Base-by-base conservation (phyloP, 53 echinoderm and acorn worm genomes). In the Antedon mediterranea region DNA sequence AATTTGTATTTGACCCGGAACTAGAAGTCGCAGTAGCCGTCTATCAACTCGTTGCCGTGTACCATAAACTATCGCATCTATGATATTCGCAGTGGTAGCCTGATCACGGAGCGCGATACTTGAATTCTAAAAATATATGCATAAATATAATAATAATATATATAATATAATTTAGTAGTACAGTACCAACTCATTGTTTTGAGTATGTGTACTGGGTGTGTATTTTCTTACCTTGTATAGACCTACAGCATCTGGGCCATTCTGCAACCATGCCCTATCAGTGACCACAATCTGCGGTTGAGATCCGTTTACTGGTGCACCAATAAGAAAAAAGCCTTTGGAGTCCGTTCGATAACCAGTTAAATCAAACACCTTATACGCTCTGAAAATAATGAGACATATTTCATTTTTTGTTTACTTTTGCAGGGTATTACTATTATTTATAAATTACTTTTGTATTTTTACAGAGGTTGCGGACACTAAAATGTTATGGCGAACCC, bases 241-340 rank as follows among this genome's bases (percentile, higher is more conserved):
- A 31, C 85, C 86, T 26, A 88, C 83, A 14, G 91, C 91, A 70
- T 86, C 88, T 32, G 78, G 70, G 73, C 74, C 30, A 32, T 77
- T 81, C 82, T 77, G 71, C 83, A 82, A 32, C 82, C 83, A 76
- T 80, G 81, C 30, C 33, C 76, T 4, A 78, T 73, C 43, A 79
- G 81, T 32, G 80, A 74, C 34, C 70, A 41, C 76, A n/a, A 76
- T 33, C 32, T 76, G 28, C 5, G 76, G 57, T 18, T 57, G 57
- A 8, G 57, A 57, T 18, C 57, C 57, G 23, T 57, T 70, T 0
- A 71, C 33, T 41, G 72, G 28, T 71, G 91, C 80, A 29, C 91
- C 91, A 83, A 91, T 78, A 31, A 81, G 77, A 34, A 85, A 86
- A 78, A 82, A 91, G 2, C 91, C 91, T 76, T 81, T 32, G 29